Percentiles rank a stretch among this genome's conserved stretches.
These are phyloP conservation scores for Pogoniulus pusillus DNA, from an alignment of 2,797 vertebrate genomes.

Conservation along the genomic window DNA sequence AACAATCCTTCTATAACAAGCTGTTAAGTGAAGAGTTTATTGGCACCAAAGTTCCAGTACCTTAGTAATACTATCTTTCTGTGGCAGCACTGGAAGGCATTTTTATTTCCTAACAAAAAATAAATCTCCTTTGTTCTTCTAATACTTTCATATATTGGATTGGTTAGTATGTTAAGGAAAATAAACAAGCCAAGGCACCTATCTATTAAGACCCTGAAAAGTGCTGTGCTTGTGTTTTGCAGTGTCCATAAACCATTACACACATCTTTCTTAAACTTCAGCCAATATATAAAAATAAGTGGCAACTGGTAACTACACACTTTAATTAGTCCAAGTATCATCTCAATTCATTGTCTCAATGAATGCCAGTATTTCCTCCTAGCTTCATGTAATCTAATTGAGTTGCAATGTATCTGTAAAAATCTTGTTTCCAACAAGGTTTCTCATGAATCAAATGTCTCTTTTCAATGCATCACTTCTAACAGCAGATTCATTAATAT, in stretches of 20 bases:
- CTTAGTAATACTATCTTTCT: not conserved
- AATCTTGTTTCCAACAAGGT: not conserved
- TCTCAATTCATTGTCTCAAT: not conserved
- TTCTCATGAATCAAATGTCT: not conserved
- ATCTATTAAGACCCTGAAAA: not conserved
- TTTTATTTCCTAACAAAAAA: not conserved
- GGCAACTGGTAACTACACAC: constrained; percentile 1
- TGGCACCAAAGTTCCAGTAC: not conserved
- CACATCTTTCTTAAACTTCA: not conserved
- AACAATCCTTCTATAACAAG: not conserved
- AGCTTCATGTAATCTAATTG: not conserved
- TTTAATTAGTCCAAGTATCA: constrained; percentile 21
- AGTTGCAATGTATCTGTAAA: not conserved
- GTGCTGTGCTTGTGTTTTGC: not conserved
- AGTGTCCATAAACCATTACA: not conserved
- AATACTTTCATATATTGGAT: not conserved
- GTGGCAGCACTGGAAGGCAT: not conserved
- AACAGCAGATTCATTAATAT: not conserved
- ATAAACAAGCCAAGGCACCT: not conserved
- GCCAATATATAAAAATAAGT: not conserved
- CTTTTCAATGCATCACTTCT: not conserved
- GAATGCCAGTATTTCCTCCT: not conserved
- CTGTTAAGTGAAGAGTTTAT: not conserved
- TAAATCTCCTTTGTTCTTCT: not conserved
- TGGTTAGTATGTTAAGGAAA: not conserved